phyloP scores from a whole-genome alignment of 2,113 vertebrate genomes.

The Rhea pennata region DNA sequence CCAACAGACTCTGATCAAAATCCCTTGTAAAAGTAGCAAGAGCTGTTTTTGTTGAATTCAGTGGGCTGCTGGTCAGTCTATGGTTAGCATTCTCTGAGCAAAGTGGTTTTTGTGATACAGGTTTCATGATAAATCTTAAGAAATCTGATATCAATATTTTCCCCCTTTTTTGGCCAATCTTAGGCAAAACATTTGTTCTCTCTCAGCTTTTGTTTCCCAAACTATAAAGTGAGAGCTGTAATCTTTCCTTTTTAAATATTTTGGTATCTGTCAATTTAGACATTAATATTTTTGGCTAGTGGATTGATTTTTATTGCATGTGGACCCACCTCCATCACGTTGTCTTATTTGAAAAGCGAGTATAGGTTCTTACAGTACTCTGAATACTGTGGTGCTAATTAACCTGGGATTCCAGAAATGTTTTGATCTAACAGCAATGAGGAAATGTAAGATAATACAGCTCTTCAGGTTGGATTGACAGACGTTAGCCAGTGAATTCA shows the following conservation, averaged over 20 bases:
- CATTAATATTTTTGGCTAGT: background rate
- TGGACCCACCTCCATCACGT: background rate
- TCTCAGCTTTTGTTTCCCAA: background rate
- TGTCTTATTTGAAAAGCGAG: background rate
- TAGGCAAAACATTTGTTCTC: background rate
- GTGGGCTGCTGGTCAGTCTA: background rate
- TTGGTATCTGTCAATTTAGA: background rate
- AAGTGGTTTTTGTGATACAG: background rate
- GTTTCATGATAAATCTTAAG: background rate
- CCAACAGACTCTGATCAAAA: background rate
- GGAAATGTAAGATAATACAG: background rate
- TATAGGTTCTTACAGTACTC: background rate
- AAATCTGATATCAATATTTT: slow-evolving; percentile 1
- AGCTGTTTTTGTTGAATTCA: background rate
- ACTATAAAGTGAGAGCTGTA: background rate
- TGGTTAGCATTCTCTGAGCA: background rate
- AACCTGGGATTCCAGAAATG: background rate
- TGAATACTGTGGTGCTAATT: background rate
- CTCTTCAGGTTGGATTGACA: background rate
- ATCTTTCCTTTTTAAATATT: background rate
- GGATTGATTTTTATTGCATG: background rate
- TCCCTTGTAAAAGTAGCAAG: background rate
- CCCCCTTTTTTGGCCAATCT: background rate
- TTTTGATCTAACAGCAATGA: background rate
- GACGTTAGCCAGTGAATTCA: background rate